Base-by-base conservation (phyloP, 35 echinoderm and acorn worm genomes). In the Ophioderma brevispina region DNA sequence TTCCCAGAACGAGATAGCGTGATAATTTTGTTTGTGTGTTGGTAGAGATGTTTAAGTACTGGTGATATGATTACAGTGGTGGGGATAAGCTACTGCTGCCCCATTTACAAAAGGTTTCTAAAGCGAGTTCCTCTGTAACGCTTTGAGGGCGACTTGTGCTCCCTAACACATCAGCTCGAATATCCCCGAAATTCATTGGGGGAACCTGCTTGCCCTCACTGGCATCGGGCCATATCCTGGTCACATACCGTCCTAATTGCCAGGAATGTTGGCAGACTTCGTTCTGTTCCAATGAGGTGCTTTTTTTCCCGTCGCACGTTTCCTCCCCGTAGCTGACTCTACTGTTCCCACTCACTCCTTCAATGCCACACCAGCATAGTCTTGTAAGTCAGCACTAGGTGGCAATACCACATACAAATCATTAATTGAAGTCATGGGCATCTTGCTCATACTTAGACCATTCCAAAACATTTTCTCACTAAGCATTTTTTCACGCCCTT, bases 111-210 rank as follows among this genome's bases (percentile, higher is more conserved):
- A 94, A 38, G 93, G 93, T n/a, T 91, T 50, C 91, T 91, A 41
- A 95, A 95, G 36, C 93, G 30, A 40, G 91, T 95, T 28, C 93
- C 93, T 4, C 85, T 41, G 38, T 95, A 91, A 91, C 5, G 94
- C 94, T 86, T 56, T 79, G 75, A 31, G 92, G 35, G 35, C 4
- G 42, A 55, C 42, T 23, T 84, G 28, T 37, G 40, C 34, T 63
- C 41, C 17, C 80, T 75, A n/a, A n/a, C 87, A 70, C 75, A 75
- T 76, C 0, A 11, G 49, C 70, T 14, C 19, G 88, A 31, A 41
- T 84, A 77, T 31, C 81, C 85, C 31, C n/a, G 92, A 52, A 96
- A 96, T 55, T 92, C 94, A 18, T 49, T 85, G 1, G 90, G 89
- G 40, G 11, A 89, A 14, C 94, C 90, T 37, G 94, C 89, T 78